Evolutionary conservation across 1,140 invertebrate genomes (phyloP), one percentile per base, ranked within the genome.

Genomic region (Colletes gigas): DNA sequence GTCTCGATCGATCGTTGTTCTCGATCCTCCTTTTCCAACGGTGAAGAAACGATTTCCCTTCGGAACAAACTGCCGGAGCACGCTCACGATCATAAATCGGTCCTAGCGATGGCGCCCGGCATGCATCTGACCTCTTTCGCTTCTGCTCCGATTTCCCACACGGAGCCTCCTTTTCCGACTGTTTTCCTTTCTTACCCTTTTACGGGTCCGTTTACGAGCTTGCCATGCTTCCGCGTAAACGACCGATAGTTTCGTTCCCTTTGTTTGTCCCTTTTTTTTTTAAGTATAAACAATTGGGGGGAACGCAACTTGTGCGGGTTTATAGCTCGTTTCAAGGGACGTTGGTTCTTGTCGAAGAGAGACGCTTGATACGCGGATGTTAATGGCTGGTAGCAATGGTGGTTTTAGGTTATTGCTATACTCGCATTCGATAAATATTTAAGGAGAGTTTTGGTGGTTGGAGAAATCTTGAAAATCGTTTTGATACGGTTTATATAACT

Each of bases 61-160:
- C 44, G 41, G 70, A 82, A 86, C 79, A 85, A 86, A 86, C 83
- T 86, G 67, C 47, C 83, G 55, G 44, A 52, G 21, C 82, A 39
- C 21, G 21, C 67, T n/a, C 47, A 30, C n/a, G 81, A 83, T 85
- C 84, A 76, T 86, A 86, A 86, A 86, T 86, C 83, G 75, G 66
- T 60, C 54, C 54, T 12, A 12, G 63, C 54, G 71, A 75, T 65
- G 63, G n/a, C 62, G 71, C 47, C n/a, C 2, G n/a, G 19, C 71
- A 59, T 62, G 44, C 72, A 71, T 75, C 77, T 67, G 76, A 84
- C 78, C 82, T 80, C 66, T 60, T 54, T 54, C 66, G 55, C 77
- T 76, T 78, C 60, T 76, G 71, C 69, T 72, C 60, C 83, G 69
- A 84, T 84, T 71, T 60, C 57, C 76, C 54, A 15, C 47, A 62